phyloP scores from a whole-genome alignment of 2,113 vertebrate genomes.

The Malurus melanocephalus region DNA sequence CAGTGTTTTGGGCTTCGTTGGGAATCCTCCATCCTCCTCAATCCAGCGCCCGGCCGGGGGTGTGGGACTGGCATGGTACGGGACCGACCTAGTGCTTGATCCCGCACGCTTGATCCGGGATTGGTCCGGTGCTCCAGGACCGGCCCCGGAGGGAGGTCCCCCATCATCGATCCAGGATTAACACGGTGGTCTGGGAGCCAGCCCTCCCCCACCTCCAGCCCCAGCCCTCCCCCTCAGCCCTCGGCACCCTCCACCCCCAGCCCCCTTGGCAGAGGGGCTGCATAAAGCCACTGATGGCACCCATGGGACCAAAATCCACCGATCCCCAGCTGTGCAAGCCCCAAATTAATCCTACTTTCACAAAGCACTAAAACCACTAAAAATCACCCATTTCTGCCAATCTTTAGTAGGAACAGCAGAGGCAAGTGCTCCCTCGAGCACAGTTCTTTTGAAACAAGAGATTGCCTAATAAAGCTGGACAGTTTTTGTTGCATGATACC shows the following conservation, averaged over 20 bases:
- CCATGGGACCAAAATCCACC: neutral
- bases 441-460: neutral
- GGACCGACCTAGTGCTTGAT: neutral
- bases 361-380: neutral
- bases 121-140: neutral
- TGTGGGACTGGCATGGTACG: neutral
- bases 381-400: neutral
- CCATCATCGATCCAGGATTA: neutral
- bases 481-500: constrained; percentile 21
- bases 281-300: neutral
- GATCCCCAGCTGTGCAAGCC: neutral
- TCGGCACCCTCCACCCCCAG: neutral
- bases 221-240: neutral
- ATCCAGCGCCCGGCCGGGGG: neutral
- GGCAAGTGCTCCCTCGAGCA: neutral
- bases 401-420: neutral
- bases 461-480: constrained; percentile 20
- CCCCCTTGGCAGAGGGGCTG: neutral
- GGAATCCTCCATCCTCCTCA: neutral
- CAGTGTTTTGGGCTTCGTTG: neutral
- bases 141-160: neutral
- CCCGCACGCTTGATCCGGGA: neutral
- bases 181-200: neutral
- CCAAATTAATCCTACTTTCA: neutral
- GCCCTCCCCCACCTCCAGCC: neutral